These are phyloP conservation scores for Heterohyrax brucei DNA, from an alignment of 2,797 vertebrate species.

Conservation along the genomic window DNA sequence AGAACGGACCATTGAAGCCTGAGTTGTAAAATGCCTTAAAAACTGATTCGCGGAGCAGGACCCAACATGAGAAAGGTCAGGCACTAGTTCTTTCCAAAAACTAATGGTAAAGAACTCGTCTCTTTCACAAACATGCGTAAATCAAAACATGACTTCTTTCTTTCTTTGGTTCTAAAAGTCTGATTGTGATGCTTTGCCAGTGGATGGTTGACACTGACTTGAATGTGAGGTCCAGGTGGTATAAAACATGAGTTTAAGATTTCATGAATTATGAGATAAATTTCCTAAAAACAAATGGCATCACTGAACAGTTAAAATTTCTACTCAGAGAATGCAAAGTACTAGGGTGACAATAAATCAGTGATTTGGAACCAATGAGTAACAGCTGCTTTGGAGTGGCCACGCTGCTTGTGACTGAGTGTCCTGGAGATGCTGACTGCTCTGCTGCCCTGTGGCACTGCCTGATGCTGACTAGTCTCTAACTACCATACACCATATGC, in stretches of 20 bases:
- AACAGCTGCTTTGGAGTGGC: neutral
- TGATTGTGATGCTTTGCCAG: neutral
- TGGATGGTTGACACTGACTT: neutral
- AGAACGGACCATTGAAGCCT: conserved; percentile 6
- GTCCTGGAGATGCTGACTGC: neutral
- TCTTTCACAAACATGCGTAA: neutral
- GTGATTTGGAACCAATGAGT: neutral
- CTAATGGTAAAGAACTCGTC: neutral
- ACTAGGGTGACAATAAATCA: neutral
- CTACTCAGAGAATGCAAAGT: neutral
- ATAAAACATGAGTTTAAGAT: neutral
- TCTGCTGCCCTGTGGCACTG: neutral
- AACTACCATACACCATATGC: neutral
- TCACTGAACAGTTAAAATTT: neutral
- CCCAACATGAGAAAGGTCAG: neutral
- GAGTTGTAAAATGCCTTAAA: neutral
- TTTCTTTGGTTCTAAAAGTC: conserved; percentile 38
- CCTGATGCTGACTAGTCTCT: neutral
- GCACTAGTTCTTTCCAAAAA: neutral
- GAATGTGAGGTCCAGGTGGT: conserved; percentile 1
- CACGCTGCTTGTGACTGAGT: neutral
- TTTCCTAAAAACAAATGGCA: neutral
- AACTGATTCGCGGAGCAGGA: neutral
- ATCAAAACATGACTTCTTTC: neutral
- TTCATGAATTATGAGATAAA: neutral